Percentiles rank a stretch among this genome's conserved stretches.
Conservation (phyloP, 1,140 invertebrate genomes). For the Drosophila kepulauana region DNA sequence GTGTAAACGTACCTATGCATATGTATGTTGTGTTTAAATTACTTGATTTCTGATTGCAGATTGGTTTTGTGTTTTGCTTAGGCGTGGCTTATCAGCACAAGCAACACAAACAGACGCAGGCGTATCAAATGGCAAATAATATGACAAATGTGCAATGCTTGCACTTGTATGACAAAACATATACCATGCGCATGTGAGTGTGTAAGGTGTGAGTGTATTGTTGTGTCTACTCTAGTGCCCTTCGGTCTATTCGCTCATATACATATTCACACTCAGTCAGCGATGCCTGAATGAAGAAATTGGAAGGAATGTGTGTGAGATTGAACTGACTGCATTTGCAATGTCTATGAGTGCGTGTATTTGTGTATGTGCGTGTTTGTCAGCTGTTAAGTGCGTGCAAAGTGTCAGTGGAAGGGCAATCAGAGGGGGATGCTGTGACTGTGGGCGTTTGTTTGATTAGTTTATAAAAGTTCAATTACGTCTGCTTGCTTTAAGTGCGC, state of each 20-base stretch:
- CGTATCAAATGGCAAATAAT: conserved; percentile 40
- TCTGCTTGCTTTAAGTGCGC: conserved; percentile 45
- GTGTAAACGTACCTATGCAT: not conserved
- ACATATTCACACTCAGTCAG: conserved; percentile 48
- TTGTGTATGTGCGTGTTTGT: conserved; percentile 25
- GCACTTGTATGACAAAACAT: conserved; percentile 26
- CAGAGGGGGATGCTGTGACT: conserved; percentile 6
- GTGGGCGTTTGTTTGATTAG: conserved; percentile 72
- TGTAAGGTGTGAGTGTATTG: not conserved
- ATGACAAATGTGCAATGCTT: conserved; percentile 43
- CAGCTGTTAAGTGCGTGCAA: conserved; percentile 45
- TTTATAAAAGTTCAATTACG: conserved; percentile 82
- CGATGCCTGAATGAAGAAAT: conserved; percentile 71
- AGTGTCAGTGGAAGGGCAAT: conserved; percentile 1
- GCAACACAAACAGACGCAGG: conserved; percentile 9
- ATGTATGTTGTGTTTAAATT: conserved; percentile 23
- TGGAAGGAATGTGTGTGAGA: conserved; percentile 32
- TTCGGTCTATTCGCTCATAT: conserved; percentile 38
- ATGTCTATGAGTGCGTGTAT: not conserved
- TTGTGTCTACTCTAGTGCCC: conserved; percentile 35
- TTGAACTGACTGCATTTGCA: conserved; percentile 32
- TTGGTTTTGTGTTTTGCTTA: conserved; percentile 44
- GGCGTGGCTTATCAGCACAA: conserved; percentile 74
- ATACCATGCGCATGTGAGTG: not conserved
- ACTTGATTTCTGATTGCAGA: conserved; percentile 17